phyloP scores from a whole-genome alignment of 2,797 vertebrate genomes.

The Psittacula echo region DNA sequence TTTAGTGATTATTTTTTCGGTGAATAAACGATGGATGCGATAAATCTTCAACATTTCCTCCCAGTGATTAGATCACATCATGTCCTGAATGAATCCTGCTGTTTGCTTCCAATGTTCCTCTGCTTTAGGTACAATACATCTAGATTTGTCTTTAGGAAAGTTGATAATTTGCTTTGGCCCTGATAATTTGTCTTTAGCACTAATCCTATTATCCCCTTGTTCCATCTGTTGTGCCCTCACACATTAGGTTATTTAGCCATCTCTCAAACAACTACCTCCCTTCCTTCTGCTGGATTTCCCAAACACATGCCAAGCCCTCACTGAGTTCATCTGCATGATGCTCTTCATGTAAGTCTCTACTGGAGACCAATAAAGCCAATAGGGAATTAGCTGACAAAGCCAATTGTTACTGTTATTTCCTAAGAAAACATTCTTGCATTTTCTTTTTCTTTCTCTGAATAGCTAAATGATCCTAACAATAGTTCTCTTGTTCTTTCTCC shows the following conservation, averaged over 20 bases:
- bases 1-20: not conserved
- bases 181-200: not conserved
- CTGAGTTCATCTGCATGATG: not conserved
- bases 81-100: not conserved
- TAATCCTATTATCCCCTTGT: not conserved
- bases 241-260: not conserved
- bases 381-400: slow-evolving; percentile 55
- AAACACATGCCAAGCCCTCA: not conserved
- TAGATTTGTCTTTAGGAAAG: not conserved
- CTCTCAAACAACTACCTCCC: not conserved
- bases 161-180: not conserved
- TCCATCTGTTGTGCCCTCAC: not conserved
- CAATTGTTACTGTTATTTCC: slow-evolving; percentile 53
- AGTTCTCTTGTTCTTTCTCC: slow-evolving; percentile 9
- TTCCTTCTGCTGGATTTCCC: slow-evolving; percentile 23
- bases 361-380: slow-evolving; percentile 33
- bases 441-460: slow-evolving; percentile 52
- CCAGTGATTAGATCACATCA: not conserved
- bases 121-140: not conserved
- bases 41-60: not conserved
- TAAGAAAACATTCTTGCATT: slow-evolving; percentile 31
- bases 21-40: not conserved
- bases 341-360: not conserved
- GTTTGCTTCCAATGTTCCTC: not conserved
- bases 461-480: slow-evolving; percentile 16